Conservation (phyloP, 2,797 vertebrate genomes). For the Rhinichthys osculus region DNA sequence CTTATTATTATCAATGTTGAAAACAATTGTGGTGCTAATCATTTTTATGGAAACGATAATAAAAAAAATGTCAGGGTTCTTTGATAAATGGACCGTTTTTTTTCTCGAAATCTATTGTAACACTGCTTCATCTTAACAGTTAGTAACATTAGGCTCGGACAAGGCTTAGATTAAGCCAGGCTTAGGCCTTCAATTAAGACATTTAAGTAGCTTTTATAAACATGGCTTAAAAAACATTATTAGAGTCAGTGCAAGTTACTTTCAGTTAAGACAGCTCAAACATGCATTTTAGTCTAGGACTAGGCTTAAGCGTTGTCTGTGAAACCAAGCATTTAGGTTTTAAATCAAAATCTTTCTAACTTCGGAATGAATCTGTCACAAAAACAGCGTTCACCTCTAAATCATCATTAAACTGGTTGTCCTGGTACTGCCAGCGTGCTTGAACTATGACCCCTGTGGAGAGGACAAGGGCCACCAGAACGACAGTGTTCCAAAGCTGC, state of each 20-base stretch:
- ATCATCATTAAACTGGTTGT: constrained; percentile 77
- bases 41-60: background rate
- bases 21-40: background rate
- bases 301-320: too few relatives aligned
- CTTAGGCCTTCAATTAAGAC: too few relatives aligned
- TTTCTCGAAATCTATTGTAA: background rate
- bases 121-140: background rate
- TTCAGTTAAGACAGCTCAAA: too few relatives aligned
- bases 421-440: constrained; percentile 88
- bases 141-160: background rate
- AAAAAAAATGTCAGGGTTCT: background rate
- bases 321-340: too few relatives aligned
- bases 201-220: too few relatives aligned
- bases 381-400: constrained; percentile 77
- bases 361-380: background rate
- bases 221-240: too few relatives aligned
- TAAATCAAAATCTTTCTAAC: background rate
- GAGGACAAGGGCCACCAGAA: constrained; percentile 90
- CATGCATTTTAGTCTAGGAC: too few relatives aligned
- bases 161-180: too few relatives aligned
- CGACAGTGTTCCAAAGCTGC: constrained; percentile 94
- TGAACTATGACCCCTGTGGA: constrained; percentile 92
- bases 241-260: too few relatives aligned
- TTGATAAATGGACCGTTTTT: background rate
- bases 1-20: background rate